Evolutionary conservation across 2,113 vertebrate species (phyloP).

Genomic region (Cavia aperea): DNA sequence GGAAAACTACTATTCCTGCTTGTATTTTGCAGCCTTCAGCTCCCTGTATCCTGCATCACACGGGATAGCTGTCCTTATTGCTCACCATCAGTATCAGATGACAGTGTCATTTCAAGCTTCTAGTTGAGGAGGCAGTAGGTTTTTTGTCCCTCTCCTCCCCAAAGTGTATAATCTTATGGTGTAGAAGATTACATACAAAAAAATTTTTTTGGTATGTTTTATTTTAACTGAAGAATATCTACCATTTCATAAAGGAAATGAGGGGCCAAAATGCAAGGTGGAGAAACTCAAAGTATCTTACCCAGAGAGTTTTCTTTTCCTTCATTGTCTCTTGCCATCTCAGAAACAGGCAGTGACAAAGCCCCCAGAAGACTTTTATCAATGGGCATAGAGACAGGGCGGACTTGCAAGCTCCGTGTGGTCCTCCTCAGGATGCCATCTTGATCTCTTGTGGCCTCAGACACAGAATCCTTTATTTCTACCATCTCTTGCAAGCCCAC

Average conservation of each 20-base stretch:
- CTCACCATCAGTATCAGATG: neutral
- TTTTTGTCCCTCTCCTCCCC: neutral
- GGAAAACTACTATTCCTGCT: neutral
- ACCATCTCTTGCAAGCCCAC: conserved; percentile 84
- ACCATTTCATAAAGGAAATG: neutral
- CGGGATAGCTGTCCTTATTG: no score
- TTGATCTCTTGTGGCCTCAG: conserved; percentile 66
- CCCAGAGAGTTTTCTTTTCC: conserved; percentile 76
- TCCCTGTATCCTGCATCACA: accelerated
- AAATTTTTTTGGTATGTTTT: neutral
- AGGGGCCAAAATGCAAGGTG: neutral
- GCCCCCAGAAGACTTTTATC: conserved; percentile 84
- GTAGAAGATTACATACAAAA: neutral
- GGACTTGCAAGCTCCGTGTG: conserved; percentile 77
- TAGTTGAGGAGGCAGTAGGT: neutral
- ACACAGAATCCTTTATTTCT: conserved; percentile 80
- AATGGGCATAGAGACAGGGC: conserved; percentile 91
- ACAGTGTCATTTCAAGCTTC: neutral
- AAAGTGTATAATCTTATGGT: neutral
- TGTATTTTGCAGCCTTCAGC: neutral
- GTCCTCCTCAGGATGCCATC: conserved; percentile 74
- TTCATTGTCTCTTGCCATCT: conserved; percentile 61
- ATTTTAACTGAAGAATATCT: conserved; percentile 8
- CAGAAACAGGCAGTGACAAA: conserved; percentile 66
- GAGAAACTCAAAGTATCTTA: conserved; percentile 72